Base-by-base conservation (phyloP, 2,797 vertebrate species). In the Geotria australis region DNA sequence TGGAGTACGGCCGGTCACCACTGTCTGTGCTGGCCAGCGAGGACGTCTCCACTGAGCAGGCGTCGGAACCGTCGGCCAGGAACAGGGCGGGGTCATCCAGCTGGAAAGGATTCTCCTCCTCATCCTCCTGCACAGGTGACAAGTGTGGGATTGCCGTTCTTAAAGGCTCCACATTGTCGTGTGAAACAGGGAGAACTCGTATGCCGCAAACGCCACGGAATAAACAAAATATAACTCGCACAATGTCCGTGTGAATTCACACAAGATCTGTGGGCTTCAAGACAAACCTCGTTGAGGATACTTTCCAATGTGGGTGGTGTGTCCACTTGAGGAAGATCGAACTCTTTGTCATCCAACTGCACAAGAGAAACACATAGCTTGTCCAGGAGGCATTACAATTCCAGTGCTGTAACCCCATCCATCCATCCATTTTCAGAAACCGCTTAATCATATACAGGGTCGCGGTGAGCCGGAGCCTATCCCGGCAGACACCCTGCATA, bases 331-430 rank as follows among this genome's bases (percentile, higher is more conserved):
- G 89, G 89, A 68, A 96, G 94, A 68, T 95, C 85, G 47, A 93
- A 96, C 64, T 96, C 89, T 65, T 91, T 94, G 68, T 96, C 89
- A 38, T 96, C 88, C 2, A 96, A 93, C 89, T 96, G 72, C 5
- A 38, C 24, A 38, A 6, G 38, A 24, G 38, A 38, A 38, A 38
- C 5, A 38, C 15, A 15, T 24, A 38, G 24, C 24, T 38, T 38
- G 24, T 24, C 24, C 24, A 24, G 5, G 24, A 5, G 24, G 5
- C 38, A 38, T 38, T 38, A 24, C 24, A 38, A 38, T 38, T 38
- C 24, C 24, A 38, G 24, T 38, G 24, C 24, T n/a, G n/a, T n/a
- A n/a, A n/a, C n/a, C n/a, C n/a, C n/a, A n/a, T n/a, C n/a, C n/a
- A n/a, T n/a, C n/a, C n/a, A n/a, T n/a, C n/a, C n/a, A n/a, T n/a